Percentiles rank a stretch among this genome's conserved stretches.
Evolutionary conservation across 2,113 vertebrate species (phyloP).

Genomic region (Syngnathus floridae): DNA sequence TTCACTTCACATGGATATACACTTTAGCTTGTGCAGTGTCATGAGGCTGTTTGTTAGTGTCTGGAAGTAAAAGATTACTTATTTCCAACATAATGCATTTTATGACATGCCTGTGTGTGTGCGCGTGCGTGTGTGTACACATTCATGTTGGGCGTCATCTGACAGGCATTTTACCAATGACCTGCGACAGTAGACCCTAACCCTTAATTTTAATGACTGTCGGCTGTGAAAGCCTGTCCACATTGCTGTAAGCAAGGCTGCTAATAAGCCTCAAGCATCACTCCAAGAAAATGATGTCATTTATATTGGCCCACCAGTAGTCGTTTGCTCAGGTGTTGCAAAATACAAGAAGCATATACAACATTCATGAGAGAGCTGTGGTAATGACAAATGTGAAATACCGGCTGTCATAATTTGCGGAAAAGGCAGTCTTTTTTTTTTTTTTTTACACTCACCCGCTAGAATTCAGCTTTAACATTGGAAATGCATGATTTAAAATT

Average conservation of each 20-base stretch:
- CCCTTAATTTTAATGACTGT: constrained; percentile 34
- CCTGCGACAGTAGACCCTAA: constrained; percentile 36
- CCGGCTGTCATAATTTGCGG: constrained; percentile 7
- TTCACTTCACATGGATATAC: constrained; percentile 33
- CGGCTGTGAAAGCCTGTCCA: constrained; percentile 33
- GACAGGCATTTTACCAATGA: constrained; percentile 42
- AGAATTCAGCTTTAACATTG: background rate
- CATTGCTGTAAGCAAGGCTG: constrained; percentile 33
- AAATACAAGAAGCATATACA: constrained; percentile 2
- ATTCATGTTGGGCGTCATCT: constrained; percentile 22
- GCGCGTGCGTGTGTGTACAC: constrained; percentile 3
- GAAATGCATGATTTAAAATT: background rate
- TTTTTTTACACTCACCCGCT: background rate
- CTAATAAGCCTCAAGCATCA: constrained; percentile 42
- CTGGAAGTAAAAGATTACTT: constrained; percentile 35
- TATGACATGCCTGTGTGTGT: background rate
- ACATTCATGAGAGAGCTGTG: constrained; percentile 1
- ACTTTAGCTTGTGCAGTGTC: constrained; percentile 35
- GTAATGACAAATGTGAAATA: background rate
- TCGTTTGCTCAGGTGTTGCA: constrained; percentile 12
- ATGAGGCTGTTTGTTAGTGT: constrained; percentile 22
- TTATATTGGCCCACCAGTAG: constrained; percentile 11
- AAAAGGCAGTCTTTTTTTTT: background rate
- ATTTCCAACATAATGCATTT: constrained; percentile 37
- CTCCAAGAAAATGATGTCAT: constrained; percentile 28